These are phyloP conservation scores for Epinotia nisella DNA, from an alignment of 2,888 invertebrate species.

Conservation along the genomic window DNA sequence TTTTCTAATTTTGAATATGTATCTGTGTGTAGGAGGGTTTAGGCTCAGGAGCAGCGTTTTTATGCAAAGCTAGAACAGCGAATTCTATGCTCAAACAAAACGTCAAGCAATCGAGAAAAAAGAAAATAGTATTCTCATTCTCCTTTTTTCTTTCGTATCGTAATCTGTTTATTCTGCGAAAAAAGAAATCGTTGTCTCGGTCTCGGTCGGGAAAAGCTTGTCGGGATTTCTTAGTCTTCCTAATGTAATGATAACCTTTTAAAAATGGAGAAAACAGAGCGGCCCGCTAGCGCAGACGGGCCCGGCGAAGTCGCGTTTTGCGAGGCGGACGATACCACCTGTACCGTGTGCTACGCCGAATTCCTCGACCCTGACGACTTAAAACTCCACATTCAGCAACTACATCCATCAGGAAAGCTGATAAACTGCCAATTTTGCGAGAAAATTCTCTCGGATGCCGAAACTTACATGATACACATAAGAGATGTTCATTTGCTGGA, in stretches of 20 bases:
- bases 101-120: conserved; percentile 6
- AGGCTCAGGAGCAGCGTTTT: background rate
- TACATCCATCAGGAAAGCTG: conserved; percentile 55
- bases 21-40: background rate
- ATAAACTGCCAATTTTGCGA: conserved; percentile 63
- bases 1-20: too few relatives aligned
- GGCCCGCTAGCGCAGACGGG: background rate
- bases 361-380: conserved; percentile 71
- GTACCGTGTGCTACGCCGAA: conserved; percentile 65
- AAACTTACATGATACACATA: conserved; percentile 63
- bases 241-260: background rate
- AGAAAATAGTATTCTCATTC: too few relatives aligned
- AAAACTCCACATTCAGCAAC: conserved; percentile 60
- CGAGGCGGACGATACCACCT: conserved; percentile 60
- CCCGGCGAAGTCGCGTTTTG: conserved; percentile 10
- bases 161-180: background rate
- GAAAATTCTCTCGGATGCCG: conserved; percentile 51
- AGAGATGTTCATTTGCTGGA: conserved; percentile 58
- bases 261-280: conserved; percentile 22
- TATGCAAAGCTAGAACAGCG: background rate
- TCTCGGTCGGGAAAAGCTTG: background rate
- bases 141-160: too few relatives aligned
- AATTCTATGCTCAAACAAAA: background rate
- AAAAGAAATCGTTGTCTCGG: background rate
- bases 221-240: background rate